Conservation (phyloP, 2,113 vertebrate species). For the Hippolais icterina region DNA sequence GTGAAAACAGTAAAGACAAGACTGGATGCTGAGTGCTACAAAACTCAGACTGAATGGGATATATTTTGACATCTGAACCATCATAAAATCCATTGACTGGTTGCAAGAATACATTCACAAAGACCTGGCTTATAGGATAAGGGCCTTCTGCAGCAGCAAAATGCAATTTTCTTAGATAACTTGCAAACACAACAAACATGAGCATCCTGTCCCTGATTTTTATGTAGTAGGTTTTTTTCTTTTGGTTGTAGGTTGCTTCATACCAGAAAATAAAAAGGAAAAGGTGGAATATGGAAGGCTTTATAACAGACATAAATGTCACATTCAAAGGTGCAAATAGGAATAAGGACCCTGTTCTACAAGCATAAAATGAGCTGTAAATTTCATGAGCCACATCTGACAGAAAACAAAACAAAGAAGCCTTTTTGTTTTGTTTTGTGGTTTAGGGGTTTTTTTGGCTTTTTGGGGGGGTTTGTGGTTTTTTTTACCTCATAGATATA, state of each 20-base stretch:
- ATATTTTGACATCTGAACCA: not conserved
- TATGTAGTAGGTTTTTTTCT: not conserved
- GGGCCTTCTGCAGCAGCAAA: not conserved
- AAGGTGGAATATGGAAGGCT: not conserved
- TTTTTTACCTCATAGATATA: not conserved
- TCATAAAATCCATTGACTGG: not conserved
- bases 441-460: too few species aligned
- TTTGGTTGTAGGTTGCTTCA: not conserved
- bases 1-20: not conserved
- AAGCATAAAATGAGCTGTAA: not conserved
- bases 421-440: too few species aligned
- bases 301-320: not conserved
- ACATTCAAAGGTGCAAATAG: not conserved
- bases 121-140: not conserved
- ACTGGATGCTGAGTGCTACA: not conserved
- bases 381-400: not conserved
- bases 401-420: not conserved
- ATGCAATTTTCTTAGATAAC: not conserved
- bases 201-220: not conserved
- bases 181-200: not conserved
- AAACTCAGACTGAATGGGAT: not conserved
- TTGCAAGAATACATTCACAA: not conserved
- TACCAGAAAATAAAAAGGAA: not conserved
- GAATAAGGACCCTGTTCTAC: not conserved
- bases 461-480: too few species aligned